These are phyloP conservation scores for Apodemus speciosus DNA, from an alignment of 2,113 vertebrate genomes.

Conservation along the genomic window DNA sequence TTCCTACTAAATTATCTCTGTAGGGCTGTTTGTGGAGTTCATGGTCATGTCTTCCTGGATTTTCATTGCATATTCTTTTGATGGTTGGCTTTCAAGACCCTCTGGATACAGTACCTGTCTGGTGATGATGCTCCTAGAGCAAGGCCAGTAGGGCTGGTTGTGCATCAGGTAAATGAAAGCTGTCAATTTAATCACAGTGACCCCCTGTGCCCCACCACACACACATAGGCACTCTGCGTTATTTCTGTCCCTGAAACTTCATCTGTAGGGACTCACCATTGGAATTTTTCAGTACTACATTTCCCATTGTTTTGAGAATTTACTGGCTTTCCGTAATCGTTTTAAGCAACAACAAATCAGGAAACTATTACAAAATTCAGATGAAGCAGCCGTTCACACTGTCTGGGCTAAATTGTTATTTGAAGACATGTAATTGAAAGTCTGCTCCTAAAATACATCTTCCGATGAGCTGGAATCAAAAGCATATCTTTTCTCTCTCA, in stretches of 20 bases:
- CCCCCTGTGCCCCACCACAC: conserved; percentile 28
- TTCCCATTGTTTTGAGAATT: conserved; percentile 36
- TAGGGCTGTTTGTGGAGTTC: background rate
- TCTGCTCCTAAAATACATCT: conserved; percentile 48
- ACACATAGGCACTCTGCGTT: background rate
- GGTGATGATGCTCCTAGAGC: conserved; percentile 25
- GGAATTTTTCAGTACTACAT: conserved; percentile 54
- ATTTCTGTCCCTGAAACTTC: conserved; percentile 28
- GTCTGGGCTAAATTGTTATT: conserved; percentile 59
- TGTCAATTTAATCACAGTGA: background rate
- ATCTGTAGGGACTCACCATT: background rate
- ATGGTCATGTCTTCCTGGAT: background rate
- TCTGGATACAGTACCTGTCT: background rate
- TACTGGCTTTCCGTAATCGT: background rate
- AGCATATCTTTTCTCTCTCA: conserved; percentile 25
- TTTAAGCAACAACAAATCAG: conserved; percentile 62
- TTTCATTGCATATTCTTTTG: conserved; percentile 47
- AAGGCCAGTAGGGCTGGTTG: conserved; percentile 22
- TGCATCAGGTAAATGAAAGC: conserved; percentile 46
- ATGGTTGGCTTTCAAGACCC: background rate
- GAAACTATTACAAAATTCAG: conserved; percentile 68
- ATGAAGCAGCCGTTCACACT: conserved; percentile 47
- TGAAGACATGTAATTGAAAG: conserved; percentile 62
- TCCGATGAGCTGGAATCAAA: conserved; percentile 59
- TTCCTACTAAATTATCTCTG: background rate